These are phyloP conservation scores for Notarius quadriscutis DNA, from an alignment of 2,113 vertebrate species.

Conservation along the genomic window DNA sequence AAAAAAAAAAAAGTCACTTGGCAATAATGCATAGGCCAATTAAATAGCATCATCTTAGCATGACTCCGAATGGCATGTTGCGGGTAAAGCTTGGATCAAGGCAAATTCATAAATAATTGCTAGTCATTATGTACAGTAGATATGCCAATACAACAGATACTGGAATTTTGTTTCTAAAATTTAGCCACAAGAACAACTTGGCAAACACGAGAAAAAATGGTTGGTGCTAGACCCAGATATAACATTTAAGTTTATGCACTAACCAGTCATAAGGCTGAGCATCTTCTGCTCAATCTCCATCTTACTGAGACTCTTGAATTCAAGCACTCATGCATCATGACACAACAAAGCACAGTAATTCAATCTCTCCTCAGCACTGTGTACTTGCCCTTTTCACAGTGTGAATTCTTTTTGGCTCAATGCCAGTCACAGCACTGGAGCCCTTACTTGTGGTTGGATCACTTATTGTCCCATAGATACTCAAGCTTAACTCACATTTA, in stretches of 20 bases:
- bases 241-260: background rate
- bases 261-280: background rate
- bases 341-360: conserved; percentile 37
- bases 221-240: background rate
- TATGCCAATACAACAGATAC: background rate
- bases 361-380: conserved; percentile 10
- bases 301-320: conserved; percentile 17
- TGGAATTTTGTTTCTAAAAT: background rate
- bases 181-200: background rate
- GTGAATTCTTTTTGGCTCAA: conserved; percentile 15
- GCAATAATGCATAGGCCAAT: background rate
- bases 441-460: conserved; percentile 13
- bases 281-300: conserved; percentile 8
- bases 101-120: background rate
- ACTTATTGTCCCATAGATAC: conserved; percentile 16
- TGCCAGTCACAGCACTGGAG: conserved; percentile 19
- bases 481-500: conserved; percentile 15
- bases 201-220: background rate
- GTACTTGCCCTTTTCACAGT: conserved; percentile 30
- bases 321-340: background rate
- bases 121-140: background rate
- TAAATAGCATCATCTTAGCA: background rate
- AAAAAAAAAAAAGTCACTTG: background rate
- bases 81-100: background rate
- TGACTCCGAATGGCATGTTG: background rate